These are phyloP conservation scores for Tricholaema leucomelas DNA, from an alignment of 2,113 vertebrate species.

Conservation along the genomic window DNA sequence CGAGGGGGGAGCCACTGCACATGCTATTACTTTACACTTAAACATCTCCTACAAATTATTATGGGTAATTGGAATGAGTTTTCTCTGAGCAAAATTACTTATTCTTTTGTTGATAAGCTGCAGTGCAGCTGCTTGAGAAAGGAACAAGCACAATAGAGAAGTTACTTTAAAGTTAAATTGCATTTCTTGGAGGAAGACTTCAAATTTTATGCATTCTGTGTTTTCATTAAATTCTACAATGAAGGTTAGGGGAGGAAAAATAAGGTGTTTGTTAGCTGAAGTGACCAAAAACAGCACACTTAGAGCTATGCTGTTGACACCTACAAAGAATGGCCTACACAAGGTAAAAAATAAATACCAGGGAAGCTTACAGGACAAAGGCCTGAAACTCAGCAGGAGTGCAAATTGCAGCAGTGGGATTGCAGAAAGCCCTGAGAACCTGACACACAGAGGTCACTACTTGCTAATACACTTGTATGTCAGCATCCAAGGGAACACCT, in stretches of 20 bases:
- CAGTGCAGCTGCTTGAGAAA: conserved; percentile 63
- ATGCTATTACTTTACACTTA: conserved; percentile 55
- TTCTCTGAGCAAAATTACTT: conserved; percentile 65
- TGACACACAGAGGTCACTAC: neutral
- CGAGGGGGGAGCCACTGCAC: conserved; percentile 3
- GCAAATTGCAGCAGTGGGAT: neutral
- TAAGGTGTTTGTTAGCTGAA: neutral
- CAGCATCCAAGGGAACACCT: neutral
- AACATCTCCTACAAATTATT: conserved; percentile 69
- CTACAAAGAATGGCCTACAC: neutral
- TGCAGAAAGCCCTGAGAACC: neutral
- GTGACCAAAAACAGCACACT: neutral
- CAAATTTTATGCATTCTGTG: neutral
- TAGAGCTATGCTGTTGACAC: neutral
- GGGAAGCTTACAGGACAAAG: neutral
- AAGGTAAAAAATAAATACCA: neutral
- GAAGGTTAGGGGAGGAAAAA: neutral
- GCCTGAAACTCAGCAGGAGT: neutral
- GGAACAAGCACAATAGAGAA: conserved; percentile 46
- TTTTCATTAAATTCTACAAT: neutral
- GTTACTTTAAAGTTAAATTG: conserved; percentile 58
- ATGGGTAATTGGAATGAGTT: conserved; percentile 62
- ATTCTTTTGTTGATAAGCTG: conserved; percentile 69
- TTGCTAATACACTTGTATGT: neutral
- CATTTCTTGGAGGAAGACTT: conserved; percentile 1